A percentile compares a stretch with the other conserved stretches of the same genome.
Evolutionary conservation across 2,797 vertebrate species (phyloP).

Genomic region (Pipistrellus pipistrellus): DNA sequence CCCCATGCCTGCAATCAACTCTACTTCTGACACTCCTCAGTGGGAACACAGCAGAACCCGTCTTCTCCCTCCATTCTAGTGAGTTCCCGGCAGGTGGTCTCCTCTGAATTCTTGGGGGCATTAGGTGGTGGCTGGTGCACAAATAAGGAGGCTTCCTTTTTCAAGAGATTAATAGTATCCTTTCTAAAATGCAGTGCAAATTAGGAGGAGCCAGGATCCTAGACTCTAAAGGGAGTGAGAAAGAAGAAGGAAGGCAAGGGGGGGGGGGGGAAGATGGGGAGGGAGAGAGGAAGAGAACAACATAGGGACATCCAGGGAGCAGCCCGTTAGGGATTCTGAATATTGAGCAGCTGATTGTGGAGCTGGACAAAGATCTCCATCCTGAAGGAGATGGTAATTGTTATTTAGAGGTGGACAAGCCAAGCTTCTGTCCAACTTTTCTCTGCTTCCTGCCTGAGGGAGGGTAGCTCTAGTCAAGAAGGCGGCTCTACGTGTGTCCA

Average conservation of each 20-base stretch:
- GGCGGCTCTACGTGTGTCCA: neutral
- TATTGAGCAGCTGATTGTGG: neutral
- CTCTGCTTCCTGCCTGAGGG: neutral
- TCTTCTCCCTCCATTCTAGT: neutral
- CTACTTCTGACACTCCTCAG: neutral
- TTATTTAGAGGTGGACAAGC: neutral
- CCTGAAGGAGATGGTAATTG: neutral
- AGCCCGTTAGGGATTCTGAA: neutral
- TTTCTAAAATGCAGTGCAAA: neutral
- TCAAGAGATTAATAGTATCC: constrained; percentile 62
- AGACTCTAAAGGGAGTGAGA: neutral
- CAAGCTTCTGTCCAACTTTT: neutral
- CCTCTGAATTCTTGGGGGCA: neutral
- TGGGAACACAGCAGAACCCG: neutral
- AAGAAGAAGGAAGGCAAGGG: too few species aligned
- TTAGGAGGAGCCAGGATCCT: neutral
- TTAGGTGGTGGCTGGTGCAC: neutral
- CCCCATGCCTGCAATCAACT: neutral
- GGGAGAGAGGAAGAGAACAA: neutral
- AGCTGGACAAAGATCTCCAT: neutral
- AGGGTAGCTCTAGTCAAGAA: neutral
- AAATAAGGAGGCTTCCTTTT: neutral
- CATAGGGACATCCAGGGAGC: neutral
- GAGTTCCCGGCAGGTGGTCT: neutral
- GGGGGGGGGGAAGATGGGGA: neutral